These are phyloP conservation scores for Gryllus longicercus DNA, from an alignment of 2,888 invertebrate genomes.

Conservation along the genomic window DNA sequence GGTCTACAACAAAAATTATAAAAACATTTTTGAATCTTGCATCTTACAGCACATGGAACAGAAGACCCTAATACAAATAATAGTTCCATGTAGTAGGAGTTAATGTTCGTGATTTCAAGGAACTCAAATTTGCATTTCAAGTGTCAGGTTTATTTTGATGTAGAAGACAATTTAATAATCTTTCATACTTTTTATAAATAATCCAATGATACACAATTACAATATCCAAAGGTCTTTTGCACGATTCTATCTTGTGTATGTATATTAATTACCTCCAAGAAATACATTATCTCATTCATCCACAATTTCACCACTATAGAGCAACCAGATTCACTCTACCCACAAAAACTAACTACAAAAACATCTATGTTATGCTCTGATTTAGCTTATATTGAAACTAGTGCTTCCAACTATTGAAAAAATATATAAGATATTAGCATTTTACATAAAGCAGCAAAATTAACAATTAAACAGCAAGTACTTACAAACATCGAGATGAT, in stretches of 20 bases:
- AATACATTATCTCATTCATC: constrained; percentile 10
- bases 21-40: no score
- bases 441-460: constrained; percentile 17
- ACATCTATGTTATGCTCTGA: constrained; percentile 11
- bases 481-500: constrained; percentile 1
- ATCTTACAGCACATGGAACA: no score
- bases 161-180: constrained; percentile 10
- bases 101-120: background rate
- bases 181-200: constrained; percentile 2
- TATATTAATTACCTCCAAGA: constrained; percentile 7
- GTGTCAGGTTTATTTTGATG: background rate
- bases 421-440: constrained; percentile 17
- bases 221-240: background rate
- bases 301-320: background rate
- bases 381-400: background rate
- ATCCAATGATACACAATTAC: constrained; percentile 17
- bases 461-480: constrained; percentile 11
- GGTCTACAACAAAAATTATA: no score
- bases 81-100: no score
- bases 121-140: background rate
- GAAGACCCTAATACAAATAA: no score
- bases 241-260: background rate
- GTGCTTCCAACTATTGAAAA: constrained; percentile 17
- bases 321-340: constrained; percentile 8
- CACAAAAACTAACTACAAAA: background rate